phyloP scores from a whole-genome alignment of 2,113 vertebrate species.

The Plotosus lineatus region DNA sequence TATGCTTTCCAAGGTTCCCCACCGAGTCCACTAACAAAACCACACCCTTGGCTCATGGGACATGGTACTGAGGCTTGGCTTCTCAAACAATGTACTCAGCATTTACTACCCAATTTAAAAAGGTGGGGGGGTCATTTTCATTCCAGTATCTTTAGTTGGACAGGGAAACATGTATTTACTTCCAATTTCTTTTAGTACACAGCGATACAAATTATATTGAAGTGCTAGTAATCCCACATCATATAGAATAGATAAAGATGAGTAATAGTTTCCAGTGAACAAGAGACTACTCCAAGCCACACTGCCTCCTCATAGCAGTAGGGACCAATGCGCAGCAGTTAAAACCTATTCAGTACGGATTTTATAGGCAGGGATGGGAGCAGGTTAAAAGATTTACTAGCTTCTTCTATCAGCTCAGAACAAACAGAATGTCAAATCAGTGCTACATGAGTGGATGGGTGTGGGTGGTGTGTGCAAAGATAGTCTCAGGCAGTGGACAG shows the following conservation, averaged over 20 bases:
- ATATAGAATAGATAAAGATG: not conserved
- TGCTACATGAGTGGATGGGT: constrained; percentile 2
- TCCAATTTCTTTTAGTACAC: not conserved
- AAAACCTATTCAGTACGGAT: no score
- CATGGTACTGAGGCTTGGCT: constrained; percentile 24
- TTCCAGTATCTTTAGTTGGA: not conserved
- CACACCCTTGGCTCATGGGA: not conserved
- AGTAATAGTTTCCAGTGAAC: not conserved
- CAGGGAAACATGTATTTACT: not conserved
- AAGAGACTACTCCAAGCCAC: no score
- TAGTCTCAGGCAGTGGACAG: constrained; percentile 13
- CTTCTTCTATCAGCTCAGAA: constrained; percentile 36
- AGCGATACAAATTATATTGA: not conserved
- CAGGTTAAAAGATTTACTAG: constrained; percentile 53
- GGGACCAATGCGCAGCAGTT: constrained; percentile 20
- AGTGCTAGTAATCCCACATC: not conserved
- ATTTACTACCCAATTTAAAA: constrained; percentile 58
- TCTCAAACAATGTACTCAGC: constrained; percentile 59
- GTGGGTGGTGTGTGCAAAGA: not conserved
- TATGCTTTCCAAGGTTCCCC: constrained; percentile 12
- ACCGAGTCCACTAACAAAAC: constrained; percentile 32
- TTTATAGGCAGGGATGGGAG: constrained; percentile 50
- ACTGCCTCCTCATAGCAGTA: constrained; percentile 7
- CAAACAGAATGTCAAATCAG: constrained; percentile 23
- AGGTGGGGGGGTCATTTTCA: constrained; percentile 60